A percentile compares a stretch with the other conserved stretches of the same genome.
phyloP scores from a whole-genome alignment of 2,797 vertebrate genomes.

The Loris lydekkerianus region DNA sequence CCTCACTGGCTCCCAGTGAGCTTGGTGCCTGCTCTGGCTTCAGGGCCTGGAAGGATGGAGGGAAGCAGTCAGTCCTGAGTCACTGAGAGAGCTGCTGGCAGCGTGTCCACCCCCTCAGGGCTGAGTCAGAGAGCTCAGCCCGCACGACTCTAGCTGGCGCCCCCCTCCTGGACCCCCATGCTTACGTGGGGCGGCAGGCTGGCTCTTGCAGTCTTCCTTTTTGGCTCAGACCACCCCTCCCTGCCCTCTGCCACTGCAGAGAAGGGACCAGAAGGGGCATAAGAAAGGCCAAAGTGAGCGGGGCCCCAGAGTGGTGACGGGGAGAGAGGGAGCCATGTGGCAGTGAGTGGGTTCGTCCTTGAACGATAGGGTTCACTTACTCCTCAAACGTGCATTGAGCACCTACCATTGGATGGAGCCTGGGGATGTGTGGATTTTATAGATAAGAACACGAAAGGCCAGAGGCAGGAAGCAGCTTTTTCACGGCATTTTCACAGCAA shows the following conservation, averaged over 20 bases:
- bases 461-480: neutral
- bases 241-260: neutral
- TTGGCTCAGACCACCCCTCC: rapidly evolving
- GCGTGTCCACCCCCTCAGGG: neutral
- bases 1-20: neutral
- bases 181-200: neutral
- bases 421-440: neutral
- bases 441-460: neutral
- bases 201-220: neutral
- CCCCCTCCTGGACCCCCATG: neutral
- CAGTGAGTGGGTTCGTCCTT: neutral
- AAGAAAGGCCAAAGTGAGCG: neutral
- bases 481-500: neutral
- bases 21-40: neutral
- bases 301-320: too few relatives aligned
- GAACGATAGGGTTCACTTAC: neutral
- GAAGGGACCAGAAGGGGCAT: neutral
- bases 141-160: neutral
- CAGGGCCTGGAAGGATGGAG: neutral
- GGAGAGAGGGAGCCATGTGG: neutral
- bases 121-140: neutral
- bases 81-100: conserved; percentile 16
- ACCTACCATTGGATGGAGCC: neutral
- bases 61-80: conserved; percentile 45
- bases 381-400: rapidly evolving